Conservation (phyloP, 2,888 invertebrate genomes). For the Clistopyga incitator region DNA sequence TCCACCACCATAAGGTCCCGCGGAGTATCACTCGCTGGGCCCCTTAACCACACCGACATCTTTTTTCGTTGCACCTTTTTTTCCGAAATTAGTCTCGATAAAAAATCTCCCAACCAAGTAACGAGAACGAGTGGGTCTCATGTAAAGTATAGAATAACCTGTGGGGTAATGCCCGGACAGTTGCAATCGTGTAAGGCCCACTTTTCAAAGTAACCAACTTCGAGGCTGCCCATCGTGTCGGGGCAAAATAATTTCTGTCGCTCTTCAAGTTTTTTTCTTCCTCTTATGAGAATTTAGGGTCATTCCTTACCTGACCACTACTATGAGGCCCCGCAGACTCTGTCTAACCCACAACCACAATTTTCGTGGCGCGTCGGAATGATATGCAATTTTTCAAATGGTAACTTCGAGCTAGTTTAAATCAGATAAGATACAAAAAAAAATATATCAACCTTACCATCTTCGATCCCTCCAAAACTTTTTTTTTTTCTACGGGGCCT, state of each 20-base stretch:
- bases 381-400: constrained; percentile 30
- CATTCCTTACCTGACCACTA: constrained; percentile 15
- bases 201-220: constrained; percentile 43
- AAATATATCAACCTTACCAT: background rate
- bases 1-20: constrained; percentile 41
- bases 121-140: constrained; percentile 77
- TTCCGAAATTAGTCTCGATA: constrained; percentile 78
- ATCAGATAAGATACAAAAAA: constrained; percentile 15
- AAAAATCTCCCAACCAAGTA: constrained; percentile 76
- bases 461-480: too few species aligned
- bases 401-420: background rate
- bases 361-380: constrained; percentile 2
- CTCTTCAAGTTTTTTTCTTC: constrained; percentile 49
- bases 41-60: constrained; percentile 5
- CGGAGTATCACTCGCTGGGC: constrained; percentile 35
- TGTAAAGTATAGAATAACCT: constrained; percentile 77
- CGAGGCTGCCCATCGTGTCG: constrained; percentile 7
- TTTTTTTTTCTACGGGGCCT: background rate
- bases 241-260: constrained; percentile 25
- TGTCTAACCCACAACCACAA: background rate
- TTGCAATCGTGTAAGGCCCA: constrained; percentile 48
- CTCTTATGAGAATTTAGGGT: constrained; percentile 9
- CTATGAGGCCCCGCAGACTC: background rate
- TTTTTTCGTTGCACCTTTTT: constrained; percentile 70
- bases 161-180: constrained; percentile 76